These are phyloP conservation scores for Willowsia nigromaculata DNA, from an alignment of 2,888 invertebrate genomes.

Conservation along the genomic window DNA sequence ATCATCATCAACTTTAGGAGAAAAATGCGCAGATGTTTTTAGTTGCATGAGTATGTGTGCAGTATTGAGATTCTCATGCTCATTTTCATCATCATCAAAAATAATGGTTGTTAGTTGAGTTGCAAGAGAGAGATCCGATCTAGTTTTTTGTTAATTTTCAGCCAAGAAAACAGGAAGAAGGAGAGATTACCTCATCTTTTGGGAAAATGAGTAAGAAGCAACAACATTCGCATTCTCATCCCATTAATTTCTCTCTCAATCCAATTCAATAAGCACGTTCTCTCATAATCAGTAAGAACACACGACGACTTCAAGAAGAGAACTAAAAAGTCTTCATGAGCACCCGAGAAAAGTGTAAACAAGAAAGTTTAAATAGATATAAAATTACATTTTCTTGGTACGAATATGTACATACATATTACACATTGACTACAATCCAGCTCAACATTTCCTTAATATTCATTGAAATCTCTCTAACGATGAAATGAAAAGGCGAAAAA, in stretches of 20 bases:
- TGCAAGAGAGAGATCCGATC: slow-evolving; percentile 28
- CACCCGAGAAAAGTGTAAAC: slow-evolving; percentile 68
- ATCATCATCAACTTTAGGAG: not conserved
- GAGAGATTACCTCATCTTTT: slow-evolving; percentile 65
- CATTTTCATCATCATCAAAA: slow-evolving; percentile 56
- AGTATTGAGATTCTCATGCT: slow-evolving; percentile 41
- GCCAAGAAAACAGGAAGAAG: slow-evolving; percentile 45
- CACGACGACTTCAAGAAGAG: not conserved
- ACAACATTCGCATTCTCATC: slow-evolving; percentile 73
- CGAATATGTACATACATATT: not conserved
- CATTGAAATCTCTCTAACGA: slow-evolving; percentile 42
- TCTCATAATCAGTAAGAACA: slow-evolving; percentile 45
- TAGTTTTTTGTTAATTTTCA: slow-evolving; percentile 63
- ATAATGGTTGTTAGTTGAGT: slow-evolving; percentile 33
- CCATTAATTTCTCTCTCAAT: slow-evolving; percentile 79
- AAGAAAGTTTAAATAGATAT: slow-evolving; percentile 9
- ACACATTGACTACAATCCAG: not conserved
- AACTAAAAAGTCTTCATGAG: slow-evolving; percentile 21
- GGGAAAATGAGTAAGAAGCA: slow-evolving; percentile 65
- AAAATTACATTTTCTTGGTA: not conserved
- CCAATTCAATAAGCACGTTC: slow-evolving; percentile 78
- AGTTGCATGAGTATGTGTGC: slow-evolving; percentile 5
- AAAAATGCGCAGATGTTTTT: slow-evolving; percentile 59
- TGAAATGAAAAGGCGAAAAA: slow-evolving; percentile 42
- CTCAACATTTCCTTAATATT: slow-evolving; percentile 51